These are phyloP conservation scores for Nomada ruficornis DNA, from an alignment of 2,888 invertebrate species.

Conservation along the genomic window DNA sequence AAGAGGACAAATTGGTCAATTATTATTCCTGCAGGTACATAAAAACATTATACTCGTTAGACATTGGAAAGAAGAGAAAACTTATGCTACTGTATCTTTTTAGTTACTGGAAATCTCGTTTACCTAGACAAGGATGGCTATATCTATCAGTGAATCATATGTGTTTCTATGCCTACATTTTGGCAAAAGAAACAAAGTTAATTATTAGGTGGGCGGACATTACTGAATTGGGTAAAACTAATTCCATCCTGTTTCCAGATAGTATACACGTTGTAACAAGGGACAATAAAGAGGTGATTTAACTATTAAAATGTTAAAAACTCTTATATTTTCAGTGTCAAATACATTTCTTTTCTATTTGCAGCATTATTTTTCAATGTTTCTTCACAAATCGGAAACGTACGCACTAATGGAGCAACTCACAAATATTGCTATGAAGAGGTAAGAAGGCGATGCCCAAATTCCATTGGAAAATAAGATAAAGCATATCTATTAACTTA, in stretches of 20 bases:
- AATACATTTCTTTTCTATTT: conserved; percentile 13
- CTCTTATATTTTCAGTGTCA: neutral
- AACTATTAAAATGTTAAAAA: neutral
- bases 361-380: conserved; percentile 96
- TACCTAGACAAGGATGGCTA: conserved; percentile 98
- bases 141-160: conserved; percentile 98
- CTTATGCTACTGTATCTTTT: conserved; percentile 79
- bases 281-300: conserved; percentile 87
- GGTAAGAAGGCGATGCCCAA: conserved; percentile 83
- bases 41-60: neutral
- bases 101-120: conserved; percentile 96
- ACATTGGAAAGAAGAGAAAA: neutral
- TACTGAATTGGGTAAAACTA: conserved; percentile 91
- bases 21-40: conserved; percentile 96
- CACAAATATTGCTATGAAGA: conserved; percentile 98
- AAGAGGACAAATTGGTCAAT: conserved; percentile 97
- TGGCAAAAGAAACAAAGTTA: conserved; percentile 95
- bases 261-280: conserved; percentile 94
- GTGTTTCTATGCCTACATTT: conserved; percentile 97
- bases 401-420: conserved; percentile 97
- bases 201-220: conserved; percentile 96
- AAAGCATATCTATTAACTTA: neutral
- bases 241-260: conserved; percentile 92
- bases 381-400: conserved; percentile 94
- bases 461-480: neutral